Evolutionary conservation across 2,888 invertebrate genomes (phyloP).

Genomic region (Ceratothoa steindachneri): DNA sequence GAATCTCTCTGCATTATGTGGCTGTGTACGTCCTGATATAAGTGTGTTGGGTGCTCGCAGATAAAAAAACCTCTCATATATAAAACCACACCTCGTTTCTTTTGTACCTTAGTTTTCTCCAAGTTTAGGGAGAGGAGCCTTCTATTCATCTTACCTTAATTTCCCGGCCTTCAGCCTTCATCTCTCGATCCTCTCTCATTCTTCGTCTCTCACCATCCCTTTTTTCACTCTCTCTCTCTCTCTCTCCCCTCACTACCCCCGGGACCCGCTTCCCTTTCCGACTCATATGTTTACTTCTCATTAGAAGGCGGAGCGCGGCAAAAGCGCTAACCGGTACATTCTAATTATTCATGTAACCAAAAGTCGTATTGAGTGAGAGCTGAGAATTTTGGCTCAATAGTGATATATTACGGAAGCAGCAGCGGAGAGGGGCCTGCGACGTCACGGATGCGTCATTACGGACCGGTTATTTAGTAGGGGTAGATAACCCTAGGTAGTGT

Average conservation of each 20-base stretch:
- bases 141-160: not conserved
- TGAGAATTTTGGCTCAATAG: not conserved
- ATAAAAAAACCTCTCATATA: too few relatives aligned
- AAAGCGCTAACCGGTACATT: not conserved
- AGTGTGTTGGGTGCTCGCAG: too few relatives aligned
- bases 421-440: not conserved
- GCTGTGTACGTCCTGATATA: too few relatives aligned
- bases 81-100: too few relatives aligned
- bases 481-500: too few relatives aligned
- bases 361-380: not conserved
- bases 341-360: conserved; percentile 9
- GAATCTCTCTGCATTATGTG: too few relatives aligned
- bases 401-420: not conserved
- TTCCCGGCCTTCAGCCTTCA: not conserved
- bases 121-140: too few relatives aligned
- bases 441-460: too few relatives aligned
- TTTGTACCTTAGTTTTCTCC: too few relatives aligned
- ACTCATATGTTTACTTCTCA: conserved; percentile 4
- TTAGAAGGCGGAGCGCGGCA: not conserved
- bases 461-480: too few relatives aligned
- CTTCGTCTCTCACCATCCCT: not conserved
- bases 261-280: not conserved
- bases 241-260: not conserved
- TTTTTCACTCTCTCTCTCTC: not conserved
- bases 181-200: not conserved